Evolutionary conservation across 1,140 invertebrate genomes (phyloP).

Genomic region (Ceratoteleas bidentatus): DNA sequence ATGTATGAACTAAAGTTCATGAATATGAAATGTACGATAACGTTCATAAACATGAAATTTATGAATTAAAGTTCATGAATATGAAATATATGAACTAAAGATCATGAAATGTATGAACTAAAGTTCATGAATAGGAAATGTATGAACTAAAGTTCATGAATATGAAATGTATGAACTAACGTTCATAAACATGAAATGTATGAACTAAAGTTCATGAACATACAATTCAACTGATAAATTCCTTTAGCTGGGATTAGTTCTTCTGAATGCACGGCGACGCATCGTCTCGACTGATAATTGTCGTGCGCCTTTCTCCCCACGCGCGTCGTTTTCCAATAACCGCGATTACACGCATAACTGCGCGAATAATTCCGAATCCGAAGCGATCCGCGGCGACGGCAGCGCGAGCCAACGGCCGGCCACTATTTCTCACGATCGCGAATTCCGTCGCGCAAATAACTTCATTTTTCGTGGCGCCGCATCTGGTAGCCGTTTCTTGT

Average conservation of each 20-base stretch:
- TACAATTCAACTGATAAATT: too few species aligned
- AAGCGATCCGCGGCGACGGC: constrained; percentile 42
- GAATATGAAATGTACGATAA: too few species aligned
- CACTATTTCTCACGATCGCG: constrained; percentile 56
- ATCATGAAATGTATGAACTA: too few species aligned
- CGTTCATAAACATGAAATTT: too few species aligned
- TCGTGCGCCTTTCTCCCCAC: constrained; percentile 43
- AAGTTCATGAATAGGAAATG: too few species aligned
- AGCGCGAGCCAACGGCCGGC: constrained; percentile 39
- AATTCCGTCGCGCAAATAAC: constrained; percentile 48
- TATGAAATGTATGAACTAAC: too few species aligned
- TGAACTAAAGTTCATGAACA: too few species aligned
- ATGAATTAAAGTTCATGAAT: too few species aligned
- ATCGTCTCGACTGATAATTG: constrained; percentile 54
- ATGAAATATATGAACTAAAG: too few species aligned
- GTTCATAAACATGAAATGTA: too few species aligned
- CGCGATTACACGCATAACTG: constrained; percentile 61
- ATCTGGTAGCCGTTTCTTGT: constrained; percentile 51
- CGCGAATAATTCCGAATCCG: constrained; percentile 53
- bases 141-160: too few species aligned
- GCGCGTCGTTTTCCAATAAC: constrained; percentile 55
- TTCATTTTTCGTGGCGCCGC: constrained; percentile 31
- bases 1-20: too few species aligned
- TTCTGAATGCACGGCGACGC: constrained; percentile 30
- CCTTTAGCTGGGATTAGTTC: constrained; percentile 53